Conservation (phyloP, 2,888 invertebrate genomes). For the Thera obeliscata region DNA sequence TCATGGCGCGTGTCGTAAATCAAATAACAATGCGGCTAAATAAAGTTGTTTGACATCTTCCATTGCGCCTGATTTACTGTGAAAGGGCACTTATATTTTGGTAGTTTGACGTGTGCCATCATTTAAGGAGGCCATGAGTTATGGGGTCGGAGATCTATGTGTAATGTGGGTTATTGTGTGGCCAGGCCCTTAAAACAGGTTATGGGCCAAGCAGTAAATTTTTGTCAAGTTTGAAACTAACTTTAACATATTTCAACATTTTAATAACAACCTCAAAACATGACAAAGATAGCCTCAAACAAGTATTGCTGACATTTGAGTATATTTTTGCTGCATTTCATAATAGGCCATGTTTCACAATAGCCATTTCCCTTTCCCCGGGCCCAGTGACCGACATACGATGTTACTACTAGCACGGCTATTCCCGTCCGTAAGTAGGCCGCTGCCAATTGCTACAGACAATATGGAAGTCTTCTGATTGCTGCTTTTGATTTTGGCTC, state of each 20-base stretch:
- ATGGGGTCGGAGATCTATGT: conserved; percentile 18
- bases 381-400: conserved; percentile 26
- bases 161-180: conserved; percentile 23
- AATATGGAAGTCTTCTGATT: conserved; percentile 23
- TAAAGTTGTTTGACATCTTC: conserved; percentile 50
- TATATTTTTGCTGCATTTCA: conserved; percentile 5
- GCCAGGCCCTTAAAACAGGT: conserved; percentile 10
- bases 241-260: neutral
- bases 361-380: conserved; percentile 24
- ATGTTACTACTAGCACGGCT: conserved; percentile 19
- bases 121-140: conserved; percentile 34
- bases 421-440: conserved; percentile 29
- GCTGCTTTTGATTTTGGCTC: conserved; percentile 11
- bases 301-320: neutral
- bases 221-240: neutral
- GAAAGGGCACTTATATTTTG: conserved; percentile 34
- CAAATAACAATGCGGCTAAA: conserved; percentile 54
- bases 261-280: neutral
- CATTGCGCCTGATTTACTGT: conserved; percentile 40
- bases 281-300: neutral
- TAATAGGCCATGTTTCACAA: conserved; percentile 26
- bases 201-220: conserved; percentile 8
- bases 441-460: conserved; percentile 31
- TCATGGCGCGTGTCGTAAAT: conserved; percentile 51
- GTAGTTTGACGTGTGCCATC: conserved; percentile 29